Percentiles rank a stretch among this genome's conserved stretches.
Conservation (phyloP, 2,888 invertebrate species). For the Auanema sp. region DNA sequence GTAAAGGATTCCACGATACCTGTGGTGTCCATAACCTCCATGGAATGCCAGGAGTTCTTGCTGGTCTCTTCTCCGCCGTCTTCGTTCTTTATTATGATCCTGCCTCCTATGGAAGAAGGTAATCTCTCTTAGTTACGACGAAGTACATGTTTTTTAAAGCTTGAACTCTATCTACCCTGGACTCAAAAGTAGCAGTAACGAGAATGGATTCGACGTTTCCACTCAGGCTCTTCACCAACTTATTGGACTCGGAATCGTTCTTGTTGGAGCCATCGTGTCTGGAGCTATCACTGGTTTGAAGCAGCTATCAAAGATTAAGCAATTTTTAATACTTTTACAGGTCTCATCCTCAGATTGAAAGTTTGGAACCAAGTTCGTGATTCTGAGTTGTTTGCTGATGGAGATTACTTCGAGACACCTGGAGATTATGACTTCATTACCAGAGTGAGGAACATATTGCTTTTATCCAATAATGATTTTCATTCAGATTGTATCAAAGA, state of each 20-base stretch:
- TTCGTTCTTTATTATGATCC: constrained; percentile 41
- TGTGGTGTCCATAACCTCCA: constrained; percentile 59
- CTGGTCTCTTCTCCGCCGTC: constrained; percentile 39
- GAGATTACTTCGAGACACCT: constrained; percentile 59
- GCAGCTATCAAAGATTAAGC: background rate
- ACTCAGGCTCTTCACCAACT: constrained; percentile 81
- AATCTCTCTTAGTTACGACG: constrained; percentile 27
- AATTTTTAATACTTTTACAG: constrained; percentile 22
- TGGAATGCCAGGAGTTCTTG: constrained; percentile 54
- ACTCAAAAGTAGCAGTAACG: constrained; percentile 26
- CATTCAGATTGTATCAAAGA: constrained; percentile 47
- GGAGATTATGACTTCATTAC: constrained; percentile 61
- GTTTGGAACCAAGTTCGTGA: constrained; percentile 53
- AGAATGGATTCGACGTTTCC: constrained; percentile 70
- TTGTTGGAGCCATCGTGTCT: constrained; percentile 74
- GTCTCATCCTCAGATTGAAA: constrained; percentile 45
- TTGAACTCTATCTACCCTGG: constrained; percentile 43
- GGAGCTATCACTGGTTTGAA: constrained; percentile 73
- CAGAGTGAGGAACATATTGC: constrained; percentile 32
- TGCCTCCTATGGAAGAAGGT: constrained; percentile 31
- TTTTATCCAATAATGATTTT: background rate
- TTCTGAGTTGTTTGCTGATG: constrained; percentile 52
- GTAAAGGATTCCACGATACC: constrained; percentile 70
- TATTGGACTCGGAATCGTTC: constrained; percentile 75
- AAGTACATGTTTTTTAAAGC: constrained; percentile 21